Conservation (phyloP, 2,113 vertebrate genomes). For the Octodon degus region DNA sequence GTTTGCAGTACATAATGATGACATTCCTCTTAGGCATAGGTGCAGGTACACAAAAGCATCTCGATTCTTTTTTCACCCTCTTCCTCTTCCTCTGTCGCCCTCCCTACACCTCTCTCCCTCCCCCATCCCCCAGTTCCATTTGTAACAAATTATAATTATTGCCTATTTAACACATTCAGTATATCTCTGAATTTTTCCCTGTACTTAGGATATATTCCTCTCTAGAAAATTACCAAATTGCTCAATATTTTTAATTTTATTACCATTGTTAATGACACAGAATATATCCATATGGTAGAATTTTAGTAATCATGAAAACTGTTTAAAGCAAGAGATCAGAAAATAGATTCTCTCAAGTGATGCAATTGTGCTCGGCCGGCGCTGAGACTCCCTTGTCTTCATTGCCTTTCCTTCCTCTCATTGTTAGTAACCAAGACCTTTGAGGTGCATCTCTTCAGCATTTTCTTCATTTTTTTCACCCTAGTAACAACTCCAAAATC, state of each 20-base stretch:
- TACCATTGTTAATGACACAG: neutral
- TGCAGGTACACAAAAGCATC: neutral
- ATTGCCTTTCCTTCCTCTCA: neutral
- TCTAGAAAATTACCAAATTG: neutral
- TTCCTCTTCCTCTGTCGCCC: neutral
- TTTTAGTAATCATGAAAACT: neutral
- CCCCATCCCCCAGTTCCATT: neutral
- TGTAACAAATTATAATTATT: neutral
- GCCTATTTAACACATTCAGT: neutral
- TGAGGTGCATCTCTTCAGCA: neutral
- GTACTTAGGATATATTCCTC: neutral
- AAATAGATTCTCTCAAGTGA: neutral
- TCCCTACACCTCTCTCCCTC: neutral
- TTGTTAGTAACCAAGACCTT: neutral
- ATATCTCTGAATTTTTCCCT: neutral
- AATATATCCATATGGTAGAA: neutral
- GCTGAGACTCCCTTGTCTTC: neutral
- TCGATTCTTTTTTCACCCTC: neutral
- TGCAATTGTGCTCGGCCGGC: neutral
- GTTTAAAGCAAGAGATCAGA: constrained; percentile 9
- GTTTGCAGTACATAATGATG: neutral
- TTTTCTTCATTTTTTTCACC: neutral
- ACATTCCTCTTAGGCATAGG: neutral
- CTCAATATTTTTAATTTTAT: neutral
- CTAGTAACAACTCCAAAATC: neutral